A percentile compares a stretch with the other conserved stretches of the same genome.
Evolutionary conservation across 2,113 vertebrate species (phyloP).

Genomic region (Phalacrocorax brasilianus): DNA sequence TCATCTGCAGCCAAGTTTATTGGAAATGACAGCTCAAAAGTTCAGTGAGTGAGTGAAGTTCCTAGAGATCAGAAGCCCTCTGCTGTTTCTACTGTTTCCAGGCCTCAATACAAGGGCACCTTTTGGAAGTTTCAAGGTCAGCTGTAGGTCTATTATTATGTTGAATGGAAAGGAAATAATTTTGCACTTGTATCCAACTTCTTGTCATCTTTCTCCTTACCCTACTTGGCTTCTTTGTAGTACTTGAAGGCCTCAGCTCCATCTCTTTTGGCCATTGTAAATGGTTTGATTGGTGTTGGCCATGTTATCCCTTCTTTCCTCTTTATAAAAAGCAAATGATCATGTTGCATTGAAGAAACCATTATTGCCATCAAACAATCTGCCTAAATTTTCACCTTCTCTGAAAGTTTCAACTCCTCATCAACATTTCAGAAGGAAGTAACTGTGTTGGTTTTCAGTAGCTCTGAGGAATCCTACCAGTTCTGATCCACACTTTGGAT

Average conservation of each 20-base stretch:
- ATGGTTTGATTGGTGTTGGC: constrained; percentile 57
- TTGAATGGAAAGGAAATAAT: constrained; percentile 71
- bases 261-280: constrained; percentile 63
- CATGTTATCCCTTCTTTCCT: constrained; percentile 43
- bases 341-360: constrained; percentile 33
- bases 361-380: constrained; percentile 39
- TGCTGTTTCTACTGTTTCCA: constrained; percentile 72
- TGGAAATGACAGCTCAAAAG: constrained; percentile 72
- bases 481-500: constrained; percentile 43
- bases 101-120: constrained; percentile 70
- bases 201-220: constrained; percentile 70
- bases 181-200: constrained; percentile 62
- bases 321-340: constrained; percentile 48
- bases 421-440: constrained; percentile 56
- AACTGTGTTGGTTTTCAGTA: constrained; percentile 38
- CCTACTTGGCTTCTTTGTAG: constrained; percentile 69
- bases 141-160: constrained; percentile 72
- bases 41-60: constrained; percentile 72
- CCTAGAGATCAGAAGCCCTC: constrained; percentile 70
- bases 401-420: constrained; percentile 46
- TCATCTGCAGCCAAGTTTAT: constrained; percentile 73
- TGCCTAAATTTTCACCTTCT: constrained; percentile 53
- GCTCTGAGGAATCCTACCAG: constrained; percentile 30
- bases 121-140: constrained; percentile 74
- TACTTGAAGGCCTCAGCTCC: constrained; percentile 52